phyloP scores from a whole-genome alignment of 1,140 invertebrate species.

The Euwallacea similis region DNA sequence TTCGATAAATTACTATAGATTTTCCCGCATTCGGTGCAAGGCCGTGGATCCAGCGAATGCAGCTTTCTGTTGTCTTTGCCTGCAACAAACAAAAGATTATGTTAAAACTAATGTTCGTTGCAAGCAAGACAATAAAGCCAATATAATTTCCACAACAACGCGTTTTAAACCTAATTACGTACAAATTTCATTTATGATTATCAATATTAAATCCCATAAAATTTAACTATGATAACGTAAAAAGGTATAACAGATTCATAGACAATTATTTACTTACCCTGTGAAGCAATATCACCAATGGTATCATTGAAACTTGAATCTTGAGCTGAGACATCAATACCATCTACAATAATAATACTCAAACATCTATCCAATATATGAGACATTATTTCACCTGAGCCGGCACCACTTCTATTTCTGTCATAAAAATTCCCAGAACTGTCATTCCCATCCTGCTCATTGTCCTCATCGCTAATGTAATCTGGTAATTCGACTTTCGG shows the following conservation, averaged over 20 bases:
- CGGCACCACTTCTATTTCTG: no score
- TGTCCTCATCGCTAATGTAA: slow-evolving; percentile 59
- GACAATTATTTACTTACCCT: no score
- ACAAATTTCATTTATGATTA: no score
- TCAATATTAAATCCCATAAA: no score
- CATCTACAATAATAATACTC: slow-evolving; percentile 40
- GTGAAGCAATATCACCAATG: no score
- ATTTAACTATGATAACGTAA: no score
- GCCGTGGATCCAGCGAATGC: slow-evolving; percentile 68
- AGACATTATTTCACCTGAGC: no score
- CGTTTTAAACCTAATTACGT: no score
- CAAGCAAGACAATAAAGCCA: slow-evolving; percentile 26
- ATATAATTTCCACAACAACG: neutral
- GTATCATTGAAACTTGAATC: slow-evolving; percentile 29
- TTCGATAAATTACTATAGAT: slow-evolving; percentile 80
- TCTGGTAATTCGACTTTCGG: slow-evolving; percentile 64
- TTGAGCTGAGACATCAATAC: slow-evolving; percentile 50
- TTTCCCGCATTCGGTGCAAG: slow-evolving; percentile 75
- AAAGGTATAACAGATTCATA: no score
- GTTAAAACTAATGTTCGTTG: slow-evolving; percentile 25
- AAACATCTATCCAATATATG: slow-evolving; percentile 26
- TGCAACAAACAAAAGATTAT: slow-evolving; percentile 57
- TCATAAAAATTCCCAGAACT: slow-evolving; percentile 26
- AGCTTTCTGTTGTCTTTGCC: slow-evolving; percentile 56
- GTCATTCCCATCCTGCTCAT: slow-evolving; percentile 49